Evolutionary conservation across 2,797 vertebrate species (phyloP).

Genomic region (Liasis olivaceus): DNA sequence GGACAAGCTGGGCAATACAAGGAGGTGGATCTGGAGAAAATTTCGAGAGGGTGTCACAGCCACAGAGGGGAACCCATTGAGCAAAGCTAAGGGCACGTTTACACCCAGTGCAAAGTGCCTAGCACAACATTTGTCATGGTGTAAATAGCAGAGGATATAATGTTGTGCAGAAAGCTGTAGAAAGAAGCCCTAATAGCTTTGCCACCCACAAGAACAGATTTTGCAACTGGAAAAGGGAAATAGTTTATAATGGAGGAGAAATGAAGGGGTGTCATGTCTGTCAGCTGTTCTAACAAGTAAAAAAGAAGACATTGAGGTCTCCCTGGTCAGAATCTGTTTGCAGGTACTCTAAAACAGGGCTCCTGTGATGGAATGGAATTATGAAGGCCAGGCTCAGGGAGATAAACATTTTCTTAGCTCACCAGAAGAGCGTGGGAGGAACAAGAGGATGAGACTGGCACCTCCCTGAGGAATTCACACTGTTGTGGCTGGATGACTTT

Average conservation of each 20-base stretch:
- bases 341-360: not conserved
- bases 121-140: not conserved
- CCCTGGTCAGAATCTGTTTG: not conserved
- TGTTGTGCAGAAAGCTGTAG: not conserved
- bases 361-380: too few species aligned
- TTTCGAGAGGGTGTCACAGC: not conserved
- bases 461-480: too few species aligned
- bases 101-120: too few species aligned
- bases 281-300: not conserved
- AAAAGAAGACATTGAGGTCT: not conserved
- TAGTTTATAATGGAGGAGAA: not conserved
- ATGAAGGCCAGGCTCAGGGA: too few species aligned
- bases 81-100: not conserved
- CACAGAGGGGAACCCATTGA: not conserved
- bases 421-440: too few species aligned
- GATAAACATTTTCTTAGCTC: too few species aligned
- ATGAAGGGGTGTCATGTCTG: not conserved
- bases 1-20: not conserved
- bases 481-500: too few species aligned
- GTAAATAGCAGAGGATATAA: not conserved
- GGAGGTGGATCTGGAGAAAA: too few species aligned
- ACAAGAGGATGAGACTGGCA: too few species aligned
- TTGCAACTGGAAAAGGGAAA: not conserved
- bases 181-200: not conserved
- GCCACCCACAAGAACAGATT: not conserved